phyloP scores from a whole-genome alignment of 2,113 vertebrate genomes.

The Colaptes auratus region DNA sequence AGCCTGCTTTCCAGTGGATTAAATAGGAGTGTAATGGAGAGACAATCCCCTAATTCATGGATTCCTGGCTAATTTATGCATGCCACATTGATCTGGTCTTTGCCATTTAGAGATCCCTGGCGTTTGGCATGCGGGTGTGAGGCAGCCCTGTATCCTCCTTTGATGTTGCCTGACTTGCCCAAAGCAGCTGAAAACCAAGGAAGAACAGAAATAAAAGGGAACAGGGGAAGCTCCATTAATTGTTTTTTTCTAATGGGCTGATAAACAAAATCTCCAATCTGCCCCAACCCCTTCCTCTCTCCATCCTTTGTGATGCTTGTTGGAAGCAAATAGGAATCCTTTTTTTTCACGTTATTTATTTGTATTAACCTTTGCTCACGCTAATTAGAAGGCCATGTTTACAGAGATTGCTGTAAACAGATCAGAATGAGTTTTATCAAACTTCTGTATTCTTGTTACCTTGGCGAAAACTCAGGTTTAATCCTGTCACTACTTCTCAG shows the following conservation, averaged over 20 bases:
- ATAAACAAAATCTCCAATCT: conserved; percentile 37
- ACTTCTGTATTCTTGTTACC: conserved; percentile 14
- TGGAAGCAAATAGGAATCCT: conserved; percentile 19
- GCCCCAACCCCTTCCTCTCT: not conserved
- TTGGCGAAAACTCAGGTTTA: conserved; percentile 42
- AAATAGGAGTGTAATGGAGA: conserved; percentile 55
- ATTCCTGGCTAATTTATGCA: conserved; percentile 73
- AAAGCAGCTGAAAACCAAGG: not conserved
- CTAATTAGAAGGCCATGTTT: conserved; percentile 39
- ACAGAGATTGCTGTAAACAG: conserved; percentile 20
- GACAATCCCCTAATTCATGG: conserved; percentile 71
- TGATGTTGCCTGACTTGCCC: conserved; percentile 48
- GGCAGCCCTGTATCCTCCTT: conserved; percentile 36
- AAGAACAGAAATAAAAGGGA: not conserved
- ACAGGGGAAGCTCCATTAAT: not conserved
- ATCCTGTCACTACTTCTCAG: conserved; percentile 10
- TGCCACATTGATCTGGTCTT: conserved; percentile 68
- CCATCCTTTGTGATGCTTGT: not conserved
- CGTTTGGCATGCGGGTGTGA: conserved; percentile 59
- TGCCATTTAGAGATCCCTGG: conserved; percentile 62
- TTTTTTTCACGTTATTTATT: conserved; percentile 35
- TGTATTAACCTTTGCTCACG: conserved; percentile 22
- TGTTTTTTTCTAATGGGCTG: not conserved
- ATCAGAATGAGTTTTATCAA: conserved; percentile 23
- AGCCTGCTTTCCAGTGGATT: conserved; percentile 56